Evolutionary conservation across 2,888 invertebrate genomes (phyloP), one percentile per base, ranked within the genome.

Genomic region (Anarsia innoxiella): DNA sequence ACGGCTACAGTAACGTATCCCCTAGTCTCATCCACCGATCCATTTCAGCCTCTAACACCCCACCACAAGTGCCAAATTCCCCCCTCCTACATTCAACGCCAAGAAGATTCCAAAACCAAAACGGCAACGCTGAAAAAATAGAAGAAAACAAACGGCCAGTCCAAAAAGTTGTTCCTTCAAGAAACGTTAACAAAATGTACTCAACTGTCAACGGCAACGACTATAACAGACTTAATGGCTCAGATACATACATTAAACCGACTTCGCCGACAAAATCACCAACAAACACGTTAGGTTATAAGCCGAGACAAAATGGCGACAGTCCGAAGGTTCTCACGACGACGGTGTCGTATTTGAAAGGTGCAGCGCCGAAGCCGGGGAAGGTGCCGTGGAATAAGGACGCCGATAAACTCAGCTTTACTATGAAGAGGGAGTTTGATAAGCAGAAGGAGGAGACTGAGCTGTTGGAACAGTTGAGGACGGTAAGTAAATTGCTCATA

Each of bases 401-500:
- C 53, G 58, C 88, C 0, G 93, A 93, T 49, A 93, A 93, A 66
- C 89, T 95, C 56, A 93, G 93, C 62, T 96, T 96, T 69, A 96
- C 96, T 0, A 95, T 96, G 92, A 89, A 95, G 59, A 87, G 96
- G 49, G 96, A 96, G 72, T 93, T 95, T 48, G 95, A 96, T 67
- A 93, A 94, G 56, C 94, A 95, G 59, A 91, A 93, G 65, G 96
- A 96, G 70, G 96, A 96, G 68, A 90, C 90, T 3, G 94, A 95
- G 63, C 80, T 96, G 53, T 89, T 96, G 61, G 91, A 92, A 46
- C 93, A 94, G 71, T 79, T 97, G 49, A 88, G 95, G 79, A 89
- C 86, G 85, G 96, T 96, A 72, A 88, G 89, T 71, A 19, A 6
- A 5, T 19, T 19, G n/a, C n/a, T n/a, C n/a, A n/a, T n/a, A n/a